Evolutionary conservation across 2,888 invertebrate genomes (phyloP).

Genomic region (Nomada ferruginata): DNA sequence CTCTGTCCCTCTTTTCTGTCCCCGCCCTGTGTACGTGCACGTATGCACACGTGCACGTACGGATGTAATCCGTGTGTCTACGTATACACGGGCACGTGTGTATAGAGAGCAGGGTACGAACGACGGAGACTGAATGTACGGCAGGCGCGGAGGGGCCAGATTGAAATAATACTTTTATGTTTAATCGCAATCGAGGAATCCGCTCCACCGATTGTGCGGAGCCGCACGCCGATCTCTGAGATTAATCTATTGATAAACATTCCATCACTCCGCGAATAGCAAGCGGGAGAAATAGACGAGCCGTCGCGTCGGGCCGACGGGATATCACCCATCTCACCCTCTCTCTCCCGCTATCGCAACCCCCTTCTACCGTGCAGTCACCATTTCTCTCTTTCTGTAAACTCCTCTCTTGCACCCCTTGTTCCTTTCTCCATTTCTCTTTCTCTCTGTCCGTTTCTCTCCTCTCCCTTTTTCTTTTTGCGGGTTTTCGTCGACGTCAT

Average conservation of each 20-base stretch:
- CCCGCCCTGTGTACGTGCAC: not conserved
- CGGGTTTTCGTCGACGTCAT: conserved; percentile 62
- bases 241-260: conserved; percentile 82
- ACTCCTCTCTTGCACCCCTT: conserved; percentile 9
- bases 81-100: not conserved
- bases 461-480: conserved; percentile 28
- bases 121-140: conserved; percentile 56
- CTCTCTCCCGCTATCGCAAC: conserved; percentile 9
- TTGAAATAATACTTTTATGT: conserved; percentile 81
- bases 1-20: not conserved
- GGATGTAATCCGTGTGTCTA: not conserved
- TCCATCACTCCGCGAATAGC: conserved; percentile 77
- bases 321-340: conserved; percentile 69
- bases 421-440: conserved; percentile 3
- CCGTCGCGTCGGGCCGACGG: conserved; percentile 61
- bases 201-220: conserved; percentile 74
- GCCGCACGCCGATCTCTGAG: conserved; percentile 77
- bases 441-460: conserved; percentile 1
- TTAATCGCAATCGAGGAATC: conserved; percentile 80
- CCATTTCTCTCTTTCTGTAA: conserved; percentile 37
- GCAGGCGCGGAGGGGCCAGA: conserved; percentile 70
- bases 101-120: not conserved
- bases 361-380: conserved; percentile 2
- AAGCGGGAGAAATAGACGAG: conserved; percentile 68
- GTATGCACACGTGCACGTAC: conserved; percentile 6